Evolutionary conservation across 2,888 invertebrate species (phyloP), one percentile per base, ranked within the genome.

Genomic region (Thereva nobilitata): DNA sequence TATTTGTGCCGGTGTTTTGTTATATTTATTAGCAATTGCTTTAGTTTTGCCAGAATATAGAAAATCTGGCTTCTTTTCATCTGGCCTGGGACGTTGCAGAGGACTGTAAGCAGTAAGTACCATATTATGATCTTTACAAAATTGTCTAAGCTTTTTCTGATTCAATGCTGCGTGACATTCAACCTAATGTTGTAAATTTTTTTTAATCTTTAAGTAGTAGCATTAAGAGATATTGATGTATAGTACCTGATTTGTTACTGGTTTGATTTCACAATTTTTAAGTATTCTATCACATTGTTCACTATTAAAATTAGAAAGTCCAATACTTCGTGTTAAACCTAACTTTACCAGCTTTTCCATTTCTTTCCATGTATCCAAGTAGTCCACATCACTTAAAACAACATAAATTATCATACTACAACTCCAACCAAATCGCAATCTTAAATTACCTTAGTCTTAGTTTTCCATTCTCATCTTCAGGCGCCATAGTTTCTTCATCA

Each of bases 231-330:
- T 2, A 23, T 2, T 23, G 23, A 23, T 23, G 2, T 23, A 23
- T 23, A 23, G n/a, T 65, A 74, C 79, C 68, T 91, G 90, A 69
- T 86, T 85, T 2, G 83, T 84, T 0, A 84, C 88, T 0, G 91
- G 91, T 73, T 86, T 86, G 64, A 91, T 84, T 68, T 80, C 84
- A 9, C 88, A 86, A 6, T 80, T 83, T 1, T 84, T 83, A 44
- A 93, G 75, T 8, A 95, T 74, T 55, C 90, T 83, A 56, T 89
- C 85, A 4, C 93, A 79, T 79, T 95, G 95, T 55, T 84, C 82
- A 72, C 84, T 87, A 78, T 92, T 95, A 77, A 95, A 95, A 81
- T 96, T 96, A 49, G 93, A 93, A 1, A 95, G 76, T 0, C 95
- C 95, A 75, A 96, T 91, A 73, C 90, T 89, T 74, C 85, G 88